phyloP scores from a whole-genome alignment of 2,113 vertebrate species.

The Alexandromys fortis region DNA sequence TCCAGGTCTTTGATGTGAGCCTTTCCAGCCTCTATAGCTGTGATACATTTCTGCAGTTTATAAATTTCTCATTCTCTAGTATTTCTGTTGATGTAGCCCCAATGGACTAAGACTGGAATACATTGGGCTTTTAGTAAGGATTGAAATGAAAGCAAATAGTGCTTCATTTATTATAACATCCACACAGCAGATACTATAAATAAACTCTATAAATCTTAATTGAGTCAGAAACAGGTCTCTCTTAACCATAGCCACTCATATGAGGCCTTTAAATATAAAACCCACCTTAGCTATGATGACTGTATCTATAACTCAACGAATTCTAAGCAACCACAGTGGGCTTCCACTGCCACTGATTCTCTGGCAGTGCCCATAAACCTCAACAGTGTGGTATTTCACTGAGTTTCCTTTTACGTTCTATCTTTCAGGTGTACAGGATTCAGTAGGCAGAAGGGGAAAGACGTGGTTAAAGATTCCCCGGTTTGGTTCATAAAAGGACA shows the following conservation, averaged over 20 bases:
- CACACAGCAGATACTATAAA: not conserved
- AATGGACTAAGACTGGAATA: not conserved
- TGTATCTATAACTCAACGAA: not conserved
- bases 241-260: not conserved
- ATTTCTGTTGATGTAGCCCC: not conserved
- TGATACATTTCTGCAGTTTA: not conserved
- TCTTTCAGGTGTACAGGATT: constrained; percentile 31
- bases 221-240: constrained; percentile 39
- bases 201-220: constrained; percentile 18
- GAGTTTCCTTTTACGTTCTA: constrained; percentile 23
- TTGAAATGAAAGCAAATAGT: constrained; percentile 46
- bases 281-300: not conserved
- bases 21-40: not conserved
- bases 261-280: constrained; percentile 36
- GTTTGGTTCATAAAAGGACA: constrained; percentile 35
- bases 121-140: constrained; percentile 36
- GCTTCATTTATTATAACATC: not conserved
- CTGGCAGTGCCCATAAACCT: constrained; percentile 18
- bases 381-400: not conserved
- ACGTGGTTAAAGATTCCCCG: constrained; percentile 5
- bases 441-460: constrained; percentile 15
- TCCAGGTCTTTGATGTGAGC: not conserved
- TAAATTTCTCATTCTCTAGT: not conserved
- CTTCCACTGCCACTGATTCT: not conserved
- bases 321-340: not conserved